phyloP scores from a whole-genome alignment of 2,888 invertebrate species.

The Geophilus truncorum region DNA sequence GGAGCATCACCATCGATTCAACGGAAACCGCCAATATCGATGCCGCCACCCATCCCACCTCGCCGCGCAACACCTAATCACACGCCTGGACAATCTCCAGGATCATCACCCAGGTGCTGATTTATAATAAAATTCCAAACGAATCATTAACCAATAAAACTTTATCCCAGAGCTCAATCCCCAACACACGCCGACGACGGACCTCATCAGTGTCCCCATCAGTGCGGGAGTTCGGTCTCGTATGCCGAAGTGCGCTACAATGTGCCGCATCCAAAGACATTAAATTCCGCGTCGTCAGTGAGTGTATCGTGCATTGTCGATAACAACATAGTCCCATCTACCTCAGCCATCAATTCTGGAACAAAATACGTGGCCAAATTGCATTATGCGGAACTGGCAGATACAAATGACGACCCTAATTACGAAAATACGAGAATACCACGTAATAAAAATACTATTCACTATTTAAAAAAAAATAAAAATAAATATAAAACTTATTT shows the following conservation, averaged over 20 bases:
- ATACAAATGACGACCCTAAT: slow-evolving; percentile 52
- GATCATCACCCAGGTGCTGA: slow-evolving; percentile 46
- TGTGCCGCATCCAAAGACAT: background rate
- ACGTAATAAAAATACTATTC: too few species aligned
- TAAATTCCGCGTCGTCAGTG: slow-evolving; percentile 30
- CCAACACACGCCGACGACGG: slow-evolving; percentile 13
- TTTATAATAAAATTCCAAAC: too few species aligned
- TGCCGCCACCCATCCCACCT: slow-evolving; percentile 62
- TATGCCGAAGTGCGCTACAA: slow-evolving; percentile 39
- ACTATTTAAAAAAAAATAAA: too few species aligned
- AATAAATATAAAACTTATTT: background rate
- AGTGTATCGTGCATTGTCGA: slow-evolving; percentile 39
- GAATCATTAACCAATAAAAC: too few species aligned
- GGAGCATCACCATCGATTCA: slow-evolving; percentile 55
- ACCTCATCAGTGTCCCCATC: slow-evolving; percentile 22
- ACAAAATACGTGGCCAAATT: slow-evolving; percentile 39
- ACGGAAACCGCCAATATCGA: slow-evolving; percentile 42
- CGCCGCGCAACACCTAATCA: slow-evolving; percentile 49
- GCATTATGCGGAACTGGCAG: slow-evolving; percentile 43
- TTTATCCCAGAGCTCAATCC: slow-evolving; percentile 29
- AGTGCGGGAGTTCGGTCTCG: slow-evolving; percentile 34
- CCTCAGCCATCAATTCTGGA: slow-evolving; percentile 25
- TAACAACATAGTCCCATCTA: background rate
- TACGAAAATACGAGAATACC: slow-evolving; percentile 54
- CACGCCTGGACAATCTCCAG: slow-evolving; percentile 47